phyloP scores from a whole-genome alignment of 2,797 vertebrate species.

The Sebastes nivosus region DNA sequence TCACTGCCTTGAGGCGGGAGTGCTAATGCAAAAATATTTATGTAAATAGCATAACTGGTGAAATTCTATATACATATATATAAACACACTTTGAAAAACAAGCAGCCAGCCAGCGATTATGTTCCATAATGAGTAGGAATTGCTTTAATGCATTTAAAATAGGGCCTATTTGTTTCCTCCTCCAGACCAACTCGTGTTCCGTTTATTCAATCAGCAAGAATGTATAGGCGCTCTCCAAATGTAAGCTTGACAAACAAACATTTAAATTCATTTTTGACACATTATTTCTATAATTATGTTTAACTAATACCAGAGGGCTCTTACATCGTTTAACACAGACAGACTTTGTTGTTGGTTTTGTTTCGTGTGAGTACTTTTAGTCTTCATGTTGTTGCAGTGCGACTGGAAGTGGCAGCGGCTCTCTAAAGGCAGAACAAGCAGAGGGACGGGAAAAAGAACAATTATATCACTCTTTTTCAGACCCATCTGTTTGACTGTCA shows the following conservation, averaged over 20 bases:
- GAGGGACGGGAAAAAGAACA: not conserved
- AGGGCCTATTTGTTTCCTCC: not conserved
- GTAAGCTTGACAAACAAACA: not conserved
- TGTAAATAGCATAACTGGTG: not conserved
- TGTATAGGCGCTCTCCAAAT: not conserved
- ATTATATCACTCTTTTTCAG: constrained; percentile 41
- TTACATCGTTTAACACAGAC: not conserved
- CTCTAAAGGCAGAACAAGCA: constrained; percentile 23
- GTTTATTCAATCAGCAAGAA: not conserved
- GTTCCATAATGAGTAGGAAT: not conserved
- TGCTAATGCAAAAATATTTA: constrained; percentile 6
- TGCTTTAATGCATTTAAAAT: not conserved
- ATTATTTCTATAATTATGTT: not conserved
- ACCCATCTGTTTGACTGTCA: constrained; percentile 59
- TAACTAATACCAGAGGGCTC: not conserved
- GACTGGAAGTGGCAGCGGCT: constrained; percentile 26
- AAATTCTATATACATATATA: not conserved
- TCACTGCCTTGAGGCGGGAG: not conserved
- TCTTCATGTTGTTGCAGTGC: not conserved
- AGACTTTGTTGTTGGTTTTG: not conserved
- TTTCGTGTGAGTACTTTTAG: constrained; percentile 26
- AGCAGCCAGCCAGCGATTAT: not conserved
- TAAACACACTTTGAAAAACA: not conserved
- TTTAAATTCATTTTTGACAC: not conserved
- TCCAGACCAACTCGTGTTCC: not conserved